A percentile compares a stretch with the other conserved stretches of the same genome.
These are phyloP conservation scores for Drosophila leonis DNA, from an alignment of 2,888 invertebrate genomes.

Conservation along the genomic window DNA sequence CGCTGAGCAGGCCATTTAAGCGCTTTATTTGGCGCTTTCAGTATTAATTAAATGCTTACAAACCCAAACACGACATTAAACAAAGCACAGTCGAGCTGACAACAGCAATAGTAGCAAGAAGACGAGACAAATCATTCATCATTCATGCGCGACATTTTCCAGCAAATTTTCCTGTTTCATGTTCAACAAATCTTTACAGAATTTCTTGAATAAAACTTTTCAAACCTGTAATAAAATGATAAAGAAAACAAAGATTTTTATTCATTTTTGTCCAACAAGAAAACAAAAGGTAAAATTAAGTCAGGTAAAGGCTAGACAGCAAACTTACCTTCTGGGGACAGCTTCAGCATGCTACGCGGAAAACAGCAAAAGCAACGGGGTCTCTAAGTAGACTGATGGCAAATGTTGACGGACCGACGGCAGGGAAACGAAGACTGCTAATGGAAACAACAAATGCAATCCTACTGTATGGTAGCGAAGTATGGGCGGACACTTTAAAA, in stretches of 20 bases:
- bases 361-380: no score
- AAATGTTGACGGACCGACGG: no score
- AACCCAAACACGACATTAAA: constrained; percentile 30
- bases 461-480: no score
- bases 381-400: no score
- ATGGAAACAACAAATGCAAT: no score
- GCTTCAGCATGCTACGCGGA: no score
- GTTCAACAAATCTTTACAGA: not conserved
- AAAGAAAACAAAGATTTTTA: not conserved
- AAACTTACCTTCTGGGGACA: no score
- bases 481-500: no score
- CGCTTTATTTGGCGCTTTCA: constrained; percentile 52
- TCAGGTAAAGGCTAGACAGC: no score
- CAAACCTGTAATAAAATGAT: not conserved
- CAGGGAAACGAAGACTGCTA: no score
- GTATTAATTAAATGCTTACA: constrained; percentile 64
- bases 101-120: not conserved
- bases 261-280: no score
- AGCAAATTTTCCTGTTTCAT: not conserved
- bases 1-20: constrained; percentile 54
- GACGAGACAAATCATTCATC: not conserved
- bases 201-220: not conserved
- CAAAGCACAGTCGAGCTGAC: constrained; percentile 11
- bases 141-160: not conserved
- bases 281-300: no score